Evolutionary conservation across 2,113 vertebrate genomes (phyloP).

Genomic region (Alexandromys fortis): DNA sequence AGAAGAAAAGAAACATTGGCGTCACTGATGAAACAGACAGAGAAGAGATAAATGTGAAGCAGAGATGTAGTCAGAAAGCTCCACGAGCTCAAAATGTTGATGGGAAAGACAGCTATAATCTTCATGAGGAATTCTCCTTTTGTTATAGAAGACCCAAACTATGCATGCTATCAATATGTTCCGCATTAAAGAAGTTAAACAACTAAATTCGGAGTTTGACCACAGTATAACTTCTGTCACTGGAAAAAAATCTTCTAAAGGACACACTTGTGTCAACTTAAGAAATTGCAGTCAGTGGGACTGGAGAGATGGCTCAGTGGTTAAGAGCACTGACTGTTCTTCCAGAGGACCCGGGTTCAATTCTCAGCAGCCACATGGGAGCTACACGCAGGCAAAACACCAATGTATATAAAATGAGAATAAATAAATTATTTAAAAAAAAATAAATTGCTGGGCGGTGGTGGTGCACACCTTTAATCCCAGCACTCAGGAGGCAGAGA

Average conservation of each 20-base stretch:
- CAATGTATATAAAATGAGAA: too few species aligned
- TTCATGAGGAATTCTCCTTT: slow-evolving; percentile 26
- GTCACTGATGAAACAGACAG: background rate
- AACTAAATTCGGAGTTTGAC: background rate
- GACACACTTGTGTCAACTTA: background rate
- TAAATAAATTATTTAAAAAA: too few species aligned
- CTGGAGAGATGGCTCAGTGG: too few species aligned
- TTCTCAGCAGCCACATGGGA: too few species aligned
- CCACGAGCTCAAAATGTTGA: background rate
- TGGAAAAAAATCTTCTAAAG: background rate
- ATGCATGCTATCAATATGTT: background rate
- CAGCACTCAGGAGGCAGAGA: too few species aligned
- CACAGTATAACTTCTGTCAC: background rate
- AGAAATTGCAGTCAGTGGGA: background rate
- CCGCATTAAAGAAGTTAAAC: background rate
- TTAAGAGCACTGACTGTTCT: too few species aligned
- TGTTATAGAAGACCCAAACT: slow-evolving; percentile 5
- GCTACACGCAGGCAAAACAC: too few species aligned
- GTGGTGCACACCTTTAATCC: too few species aligned
- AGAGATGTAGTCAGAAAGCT: background rate
- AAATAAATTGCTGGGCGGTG: too few species aligned
- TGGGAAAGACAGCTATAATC: background rate
- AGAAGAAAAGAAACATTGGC: background rate
- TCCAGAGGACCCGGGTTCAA: too few species aligned
- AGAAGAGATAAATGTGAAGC: background rate